phyloP scores from a whole-genome alignment of 2,888 invertebrate species.

The Dryomyza anilis region DNA sequence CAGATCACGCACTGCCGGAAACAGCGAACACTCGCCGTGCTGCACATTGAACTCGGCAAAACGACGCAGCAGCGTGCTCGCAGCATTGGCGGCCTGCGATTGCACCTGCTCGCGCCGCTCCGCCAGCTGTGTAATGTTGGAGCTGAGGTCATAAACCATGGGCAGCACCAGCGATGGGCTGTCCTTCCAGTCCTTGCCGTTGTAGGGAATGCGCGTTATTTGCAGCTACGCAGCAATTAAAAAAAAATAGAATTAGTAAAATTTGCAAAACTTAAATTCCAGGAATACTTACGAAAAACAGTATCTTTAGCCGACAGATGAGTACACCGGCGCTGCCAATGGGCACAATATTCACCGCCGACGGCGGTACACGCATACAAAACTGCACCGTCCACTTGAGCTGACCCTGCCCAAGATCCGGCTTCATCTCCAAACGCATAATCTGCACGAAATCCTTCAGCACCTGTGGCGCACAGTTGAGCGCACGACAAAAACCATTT shows the following conservation, averaged over 20 bases:
- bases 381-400: constrained; percentile 90
- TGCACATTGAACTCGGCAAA: constrained; percentile 75
- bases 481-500: constrained; percentile 81
- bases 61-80: constrained; percentile 69
- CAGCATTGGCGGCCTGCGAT: constrained; percentile 68
- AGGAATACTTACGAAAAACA: constrained; percentile 81
- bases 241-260: background rate
- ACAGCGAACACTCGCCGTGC: constrained; percentile 89
- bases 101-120: constrained; percentile 75
- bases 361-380: constrained; percentile 91
- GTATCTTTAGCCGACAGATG: constrained; percentile 83
- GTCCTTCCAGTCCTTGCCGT: constrained; percentile 70
- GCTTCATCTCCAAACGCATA: constrained; percentile 67
- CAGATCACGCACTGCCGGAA: constrained; percentile 88
- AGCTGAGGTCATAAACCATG: constrained; percentile 85
- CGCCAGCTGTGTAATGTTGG: constrained; percentile 85
- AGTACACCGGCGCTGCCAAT: constrained; percentile 87
- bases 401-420: constrained; percentile 66
- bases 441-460: constrained; percentile 88
- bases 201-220: constrained; percentile 73
- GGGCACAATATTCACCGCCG: constrained; percentile 84
- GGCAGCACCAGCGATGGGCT: constrained; percentile 81
- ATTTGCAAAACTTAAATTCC: background rate
- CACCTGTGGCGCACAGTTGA: constrained; percentile 84
- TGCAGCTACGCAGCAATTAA: constrained; percentile 76